Evolutionary conservation across 1,140 invertebrate genomes (phyloP), one percentile per base, ranked within the genome.

Genomic region (Zaprionus africanus): DNA sequence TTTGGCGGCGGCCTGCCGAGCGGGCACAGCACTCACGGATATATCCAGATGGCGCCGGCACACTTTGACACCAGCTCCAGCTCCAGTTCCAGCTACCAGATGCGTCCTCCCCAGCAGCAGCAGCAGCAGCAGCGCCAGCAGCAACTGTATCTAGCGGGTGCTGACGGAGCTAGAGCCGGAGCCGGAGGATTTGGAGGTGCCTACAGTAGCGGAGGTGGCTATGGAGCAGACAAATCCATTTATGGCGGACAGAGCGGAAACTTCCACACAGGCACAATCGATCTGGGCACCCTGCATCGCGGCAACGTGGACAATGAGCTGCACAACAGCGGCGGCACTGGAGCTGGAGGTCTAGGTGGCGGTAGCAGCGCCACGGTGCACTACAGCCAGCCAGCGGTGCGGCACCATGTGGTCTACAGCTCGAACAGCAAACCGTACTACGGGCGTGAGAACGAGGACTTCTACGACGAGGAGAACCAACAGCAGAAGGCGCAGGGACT

Each of bases 231-330:
- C 28, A 86, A 86, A 9, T 82, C 82, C 15, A 71, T 76, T 19
- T 79, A 76, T 46, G 79, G 69, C 22, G 87, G 82, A 11, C 57
- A 63, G 7, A 51, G 67, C 24, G 82, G 79, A 7, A 78, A 83
- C 46, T 92, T 92, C 76, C 88, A 78, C 15, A 49, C 83, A 4
- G 78, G 80, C 15, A 80, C 81, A 5, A 15, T 92, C 0, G 92
- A 92, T 54, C 51, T 92, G 43, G 91, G 81, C 26, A 66, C 70
- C 34, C 24, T 92, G 2, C 46, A 63, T 41, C 78, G 88, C 1
- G 77, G 76, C 53, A 92, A 90, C 71, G 92, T 92, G 28, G 92
- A 92, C 58, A 88, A 90, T 17, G 90, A 92, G 60, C 63, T 92
- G 28, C 76, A 80, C 12, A 73, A 79, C 22, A 71, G 54, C 15